Evolutionary conservation across 1,140 invertebrate species (phyloP).

Genomic region (Tachypleus tridentatus): DNA sequence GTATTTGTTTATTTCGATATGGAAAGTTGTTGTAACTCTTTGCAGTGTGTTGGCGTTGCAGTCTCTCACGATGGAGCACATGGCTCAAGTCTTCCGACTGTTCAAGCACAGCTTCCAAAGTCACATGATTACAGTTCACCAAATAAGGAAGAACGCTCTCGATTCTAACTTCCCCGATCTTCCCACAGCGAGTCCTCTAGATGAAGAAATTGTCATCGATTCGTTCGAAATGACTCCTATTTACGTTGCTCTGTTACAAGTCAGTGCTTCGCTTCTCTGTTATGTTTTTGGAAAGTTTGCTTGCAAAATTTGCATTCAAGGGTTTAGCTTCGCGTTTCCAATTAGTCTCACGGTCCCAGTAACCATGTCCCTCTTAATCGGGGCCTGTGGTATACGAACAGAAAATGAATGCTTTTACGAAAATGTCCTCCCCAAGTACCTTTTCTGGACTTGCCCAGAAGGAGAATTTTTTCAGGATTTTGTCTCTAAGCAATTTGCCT

Average conservation of each 20-base stretch:
- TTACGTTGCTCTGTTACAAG: constrained; percentile 67
- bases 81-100: constrained; percentile 61
- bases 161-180: constrained; percentile 16
- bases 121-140: constrained; percentile 13
- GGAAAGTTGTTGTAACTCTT: constrained; percentile 33
- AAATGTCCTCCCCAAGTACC: constrained; percentile 66
- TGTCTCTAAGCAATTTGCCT: constrained; percentile 26
- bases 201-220: constrained; percentile 19
- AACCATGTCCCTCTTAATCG: constrained; percentile 72
- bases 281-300: constrained; percentile 90
- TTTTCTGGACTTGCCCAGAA: constrained; percentile 74
- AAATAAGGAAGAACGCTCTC: constrained; percentile 7
- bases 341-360: constrained; percentile 84
- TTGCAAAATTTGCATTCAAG: constrained; percentile 70
- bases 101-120: constrained; percentile 59
- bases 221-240: constrained; percentile 37
- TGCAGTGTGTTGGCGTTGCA: constrained; percentile 48
- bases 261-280: constrained; percentile 67
- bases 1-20: constrained; percentile 28
- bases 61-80: constrained; percentile 58
- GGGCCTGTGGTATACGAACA: constrained; percentile 71
- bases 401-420: constrained; percentile 80
- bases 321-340: constrained; percentile 90
- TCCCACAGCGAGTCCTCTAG: constrained; percentile 16
- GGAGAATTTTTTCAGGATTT: constrained; percentile 46